Evolutionary conservation across 2,797 vertebrate genomes (phyloP).

Genomic region (Falco columbarius): DNA sequence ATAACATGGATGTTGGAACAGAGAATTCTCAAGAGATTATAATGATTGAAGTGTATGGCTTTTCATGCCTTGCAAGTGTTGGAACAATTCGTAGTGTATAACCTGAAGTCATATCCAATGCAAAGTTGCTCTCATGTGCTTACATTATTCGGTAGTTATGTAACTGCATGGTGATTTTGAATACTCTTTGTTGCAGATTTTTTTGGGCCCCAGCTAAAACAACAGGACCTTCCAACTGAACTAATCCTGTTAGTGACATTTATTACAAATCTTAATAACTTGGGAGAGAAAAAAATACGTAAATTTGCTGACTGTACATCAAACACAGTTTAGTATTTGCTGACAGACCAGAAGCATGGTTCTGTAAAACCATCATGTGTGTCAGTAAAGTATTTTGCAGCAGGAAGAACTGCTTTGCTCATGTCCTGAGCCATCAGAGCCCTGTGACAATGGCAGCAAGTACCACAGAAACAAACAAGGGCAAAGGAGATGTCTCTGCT

Average conservation of each 20-base stretch:
- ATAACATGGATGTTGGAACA: background rate
- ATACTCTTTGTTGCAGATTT: background rate
- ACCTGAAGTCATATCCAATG: background rate
- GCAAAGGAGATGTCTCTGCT: background rate
- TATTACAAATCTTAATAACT: background rate
- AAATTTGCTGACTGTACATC: background rate
- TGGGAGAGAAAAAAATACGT: background rate
- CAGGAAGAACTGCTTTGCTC: background rate
- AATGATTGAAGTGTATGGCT: background rate
- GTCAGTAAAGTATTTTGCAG: background rate
- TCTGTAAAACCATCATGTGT: background rate
- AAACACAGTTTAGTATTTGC: background rate
- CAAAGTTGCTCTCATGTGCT: background rate
- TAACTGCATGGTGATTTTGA: background rate
- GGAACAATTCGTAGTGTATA: background rate
- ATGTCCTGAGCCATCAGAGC: background rate
- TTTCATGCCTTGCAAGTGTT: background rate
- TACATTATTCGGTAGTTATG: background rate
- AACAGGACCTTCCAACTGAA: background rate
- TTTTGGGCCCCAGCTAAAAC: background rate
- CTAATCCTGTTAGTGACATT: background rate
- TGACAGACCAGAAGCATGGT: background rate
- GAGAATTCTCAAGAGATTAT: background rate
- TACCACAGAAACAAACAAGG: background rate
- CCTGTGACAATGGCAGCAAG: background rate